Base-by-base conservation (phyloP, 2,888 invertebrate species). In the Asteroscopus sphinx region DNA sequence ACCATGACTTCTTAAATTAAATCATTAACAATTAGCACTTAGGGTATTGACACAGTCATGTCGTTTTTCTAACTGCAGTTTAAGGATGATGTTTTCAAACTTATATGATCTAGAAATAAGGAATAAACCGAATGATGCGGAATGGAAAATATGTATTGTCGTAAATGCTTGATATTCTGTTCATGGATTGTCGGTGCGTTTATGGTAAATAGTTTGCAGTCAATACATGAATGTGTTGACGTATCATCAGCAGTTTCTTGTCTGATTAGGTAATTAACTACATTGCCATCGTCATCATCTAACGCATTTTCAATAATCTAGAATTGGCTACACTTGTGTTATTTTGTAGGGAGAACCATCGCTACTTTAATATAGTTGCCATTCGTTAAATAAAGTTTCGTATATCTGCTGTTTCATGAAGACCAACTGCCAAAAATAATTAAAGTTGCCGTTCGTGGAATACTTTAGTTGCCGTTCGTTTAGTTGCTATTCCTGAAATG, bases 71-170 rank as follows among this genome's bases (percentile, higher is more conserved):
- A 48, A 67, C 33, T 67, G 66, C 12, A 32, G 25, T 0, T 13
- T 30, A 2, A 5, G 3, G 30, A 25, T 21, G 25, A 13, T 48
- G 32, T 15, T 12, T 8, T 32, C 26, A 36, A 30, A 21, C 51
- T 52, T 67, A 63, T 68, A 67, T 57, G 49, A 49, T 45, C 15
- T 16, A 37, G 16, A 42, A 52, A 26, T 48, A 40, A 60, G 54
- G 64, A 67, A 67, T 67, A 48, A 67, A 48, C 44, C 11, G 30
- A 36, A 66, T 62, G 45, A 55, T 55, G 52, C 51, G 0, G 39
- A 67, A 67, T 68, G 66, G 66, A 67, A 64, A 67, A 68, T 63
- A 52, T 33, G 48, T 35, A 40, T 51, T 44, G 41, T 49, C 26
- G 25, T 47, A 46, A 59, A 12, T 9, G 11, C 8, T 61, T 42